Evolutionary conservation across 2,113 vertebrate genomes (phyloP), one percentile per base, ranked within the genome.

Genomic region (Gobius niger): DNA sequence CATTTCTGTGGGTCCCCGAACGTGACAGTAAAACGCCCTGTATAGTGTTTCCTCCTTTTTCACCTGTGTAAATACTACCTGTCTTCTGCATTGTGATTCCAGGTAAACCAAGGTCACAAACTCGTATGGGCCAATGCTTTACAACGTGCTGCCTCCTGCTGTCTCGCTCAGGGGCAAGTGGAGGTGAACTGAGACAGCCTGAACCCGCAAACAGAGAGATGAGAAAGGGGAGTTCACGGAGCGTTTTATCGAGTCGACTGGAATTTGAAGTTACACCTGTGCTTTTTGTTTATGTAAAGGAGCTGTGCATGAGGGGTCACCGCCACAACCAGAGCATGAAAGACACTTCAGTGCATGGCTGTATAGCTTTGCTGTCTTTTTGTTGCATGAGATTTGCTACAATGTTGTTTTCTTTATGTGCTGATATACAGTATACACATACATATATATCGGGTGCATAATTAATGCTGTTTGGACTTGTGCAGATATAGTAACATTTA

Each of bases 81-180:
- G 64, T 65, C 65, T 57, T 44, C 71, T 54, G 69, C 75, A 73
- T 4, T 0, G 24, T 34, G 62, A 65, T 82, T 52, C 59, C 65
- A 74, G 77, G 52, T 73, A 63, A 54, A 50, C 9, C 24, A 1
- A 63, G 77, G 74, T 82, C 78, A 67, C 44, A 10, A 51, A 12
- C 6, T 71, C 44, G 41, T 65, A 57, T 16, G 65, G 62, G 83
- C 81, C 78, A 81, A 9, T 76, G 83, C 78, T 90, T 90, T 81
- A 88, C 82, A 81, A 46, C 71, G 53, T 19, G 75, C 67, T 15
- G 24, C 70, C 70, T 46, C 46, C 49, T 62, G 61, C 15, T 0
- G n/a, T 12, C 54, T 19, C 63, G 72, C 78, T 76, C 78, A 78
- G 59, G 84, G 84, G 56, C 75, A 57, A 74, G 66, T 61, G 65